Evolutionary conservation across 2,888 invertebrate species (phyloP).

Genomic region (Eristalinus sepulchralis): DNA sequence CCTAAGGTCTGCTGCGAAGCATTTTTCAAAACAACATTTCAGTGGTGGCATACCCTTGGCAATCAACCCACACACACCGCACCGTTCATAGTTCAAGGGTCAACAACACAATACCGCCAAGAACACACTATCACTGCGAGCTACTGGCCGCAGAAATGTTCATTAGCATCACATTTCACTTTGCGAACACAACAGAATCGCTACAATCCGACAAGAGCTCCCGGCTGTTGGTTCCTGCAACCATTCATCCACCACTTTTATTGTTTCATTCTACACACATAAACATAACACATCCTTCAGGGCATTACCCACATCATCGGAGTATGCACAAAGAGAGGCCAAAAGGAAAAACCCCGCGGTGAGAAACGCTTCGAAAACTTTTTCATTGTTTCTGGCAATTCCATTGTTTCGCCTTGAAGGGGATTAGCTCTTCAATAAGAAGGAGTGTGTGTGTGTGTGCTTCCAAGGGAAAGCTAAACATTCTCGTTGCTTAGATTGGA

Average conservation of each 20-base stretch:
- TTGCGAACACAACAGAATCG: not conserved
- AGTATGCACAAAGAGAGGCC: not conserved
- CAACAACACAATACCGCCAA: not conserved
- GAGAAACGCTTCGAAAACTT: slow-evolving; percentile 18
- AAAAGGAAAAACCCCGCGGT: not conserved
- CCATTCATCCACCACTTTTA: not conserved
- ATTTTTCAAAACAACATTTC: not conserved
- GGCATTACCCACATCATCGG: slow-evolving; percentile 1
- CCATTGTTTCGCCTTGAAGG: slow-evolving; percentile 46
- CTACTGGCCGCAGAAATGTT: not conserved
- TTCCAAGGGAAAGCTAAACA: not conserved
- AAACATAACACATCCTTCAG: slow-evolving; percentile 22
- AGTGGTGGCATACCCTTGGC: not conserved
- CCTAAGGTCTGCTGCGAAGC: not conserved
- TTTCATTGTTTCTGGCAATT: slow-evolving; percentile 37
- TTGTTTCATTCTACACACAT: slow-evolving; percentile 15
- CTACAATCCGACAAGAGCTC: not conserved
- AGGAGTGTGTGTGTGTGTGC: not conserved
- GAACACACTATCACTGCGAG: not conserved
- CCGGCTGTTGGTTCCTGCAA: not conserved
- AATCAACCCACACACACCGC: not conserved
- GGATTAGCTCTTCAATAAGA: not conserved
- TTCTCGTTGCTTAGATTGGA: not conserved
- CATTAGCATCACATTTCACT: slow-evolving; percentile 3
- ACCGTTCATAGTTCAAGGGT: not conserved